Evolutionary conservation across 37 sponge, comb jelly and placozoan genomes (phyloP).

Genomic region (Eunapius fragilis): DNA sequence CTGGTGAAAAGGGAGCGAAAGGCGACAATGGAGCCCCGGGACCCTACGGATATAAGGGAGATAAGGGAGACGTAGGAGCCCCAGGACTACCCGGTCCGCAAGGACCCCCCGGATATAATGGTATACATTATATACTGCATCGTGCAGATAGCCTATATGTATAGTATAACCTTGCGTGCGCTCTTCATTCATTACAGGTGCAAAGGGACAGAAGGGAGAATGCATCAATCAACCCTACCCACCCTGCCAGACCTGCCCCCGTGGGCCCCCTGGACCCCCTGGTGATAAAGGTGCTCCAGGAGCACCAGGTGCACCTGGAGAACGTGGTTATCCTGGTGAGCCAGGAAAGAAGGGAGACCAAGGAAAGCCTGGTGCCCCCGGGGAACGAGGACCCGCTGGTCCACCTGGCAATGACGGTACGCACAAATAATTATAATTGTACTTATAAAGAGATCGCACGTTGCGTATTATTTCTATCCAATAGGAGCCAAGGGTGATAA

Average conservation of each 20-base stretch:
- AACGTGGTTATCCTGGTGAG: too few species aligned
- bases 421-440: not conserved
- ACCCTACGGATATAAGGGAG: conserved; percentile 7
- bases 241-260: not conserved
- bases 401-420: conserved; percentile 1
- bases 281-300: not conserved
- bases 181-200: not conserved
- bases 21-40: conserved; percentile 37
- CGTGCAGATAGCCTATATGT: too few species aligned
- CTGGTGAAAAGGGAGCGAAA: conserved; percentile 30
- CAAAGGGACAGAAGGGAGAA: not conserved
- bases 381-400: conserved; percentile 56
- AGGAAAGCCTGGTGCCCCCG: conserved; percentile 40
- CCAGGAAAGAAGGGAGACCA: not conserved
- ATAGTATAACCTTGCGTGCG: not conserved
- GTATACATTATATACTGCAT: not conserved
- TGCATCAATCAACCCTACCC: not conserved
- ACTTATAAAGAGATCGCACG: too few species aligned
- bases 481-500: conserved; percentile 44
- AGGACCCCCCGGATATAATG: not conserved
- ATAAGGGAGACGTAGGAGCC: not conserved
- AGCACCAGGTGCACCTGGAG: too few species aligned
- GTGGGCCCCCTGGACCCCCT: conserved; percentile 23
- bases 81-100: not conserved
- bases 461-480: not conserved